Conservation (phyloP, 2,113 vertebrate genomes). For the Beaufortia kweichowensis region DNA sequence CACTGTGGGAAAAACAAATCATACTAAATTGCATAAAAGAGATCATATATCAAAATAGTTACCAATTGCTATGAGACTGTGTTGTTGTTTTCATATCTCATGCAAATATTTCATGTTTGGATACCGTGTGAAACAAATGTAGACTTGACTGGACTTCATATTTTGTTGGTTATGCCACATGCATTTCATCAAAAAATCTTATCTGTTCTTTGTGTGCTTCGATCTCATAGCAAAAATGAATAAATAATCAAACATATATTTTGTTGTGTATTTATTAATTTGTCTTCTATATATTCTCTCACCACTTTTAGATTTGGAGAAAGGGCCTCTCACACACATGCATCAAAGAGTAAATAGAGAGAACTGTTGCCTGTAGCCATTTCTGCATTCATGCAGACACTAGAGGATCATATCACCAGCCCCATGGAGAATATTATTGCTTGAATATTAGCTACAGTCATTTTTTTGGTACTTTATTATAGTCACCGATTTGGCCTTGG, state of each 20-base stretch:
- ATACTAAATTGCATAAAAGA: too few species aligned
- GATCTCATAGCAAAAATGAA: too few species aligned
- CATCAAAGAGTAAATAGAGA: constrained; percentile 13
- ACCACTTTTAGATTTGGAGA: not conserved
- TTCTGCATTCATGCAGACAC: constrained; percentile 5
- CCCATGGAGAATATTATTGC: too few species aligned
- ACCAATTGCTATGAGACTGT: too few species aligned
- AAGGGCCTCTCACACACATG: not conserved
- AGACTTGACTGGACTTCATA: constrained; percentile 13
- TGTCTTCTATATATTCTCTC: too few species aligned
- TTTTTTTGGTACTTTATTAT: not conserved
- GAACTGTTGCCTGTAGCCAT: not conserved
- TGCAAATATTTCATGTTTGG: not conserved
- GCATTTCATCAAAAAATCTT: not conserved
- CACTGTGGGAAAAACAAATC: too few species aligned
- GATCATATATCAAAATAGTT: too few species aligned
- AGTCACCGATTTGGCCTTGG: constrained; percentile 1
- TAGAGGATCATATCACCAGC: too few species aligned
- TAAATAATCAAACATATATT: too few species aligned
- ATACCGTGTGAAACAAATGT: constrained; percentile 2
- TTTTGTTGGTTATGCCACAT: constrained; percentile 2
- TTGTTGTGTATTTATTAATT: too few species aligned
- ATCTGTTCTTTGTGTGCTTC: too few species aligned
- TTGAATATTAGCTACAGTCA: not conserved
- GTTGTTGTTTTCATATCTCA: not conserved